Evolutionary conservation across 2,888 invertebrate species (phyloP), one percentile per base, ranked within the genome.

Genomic region (Mesorhabditis spiculigera): DNA sequence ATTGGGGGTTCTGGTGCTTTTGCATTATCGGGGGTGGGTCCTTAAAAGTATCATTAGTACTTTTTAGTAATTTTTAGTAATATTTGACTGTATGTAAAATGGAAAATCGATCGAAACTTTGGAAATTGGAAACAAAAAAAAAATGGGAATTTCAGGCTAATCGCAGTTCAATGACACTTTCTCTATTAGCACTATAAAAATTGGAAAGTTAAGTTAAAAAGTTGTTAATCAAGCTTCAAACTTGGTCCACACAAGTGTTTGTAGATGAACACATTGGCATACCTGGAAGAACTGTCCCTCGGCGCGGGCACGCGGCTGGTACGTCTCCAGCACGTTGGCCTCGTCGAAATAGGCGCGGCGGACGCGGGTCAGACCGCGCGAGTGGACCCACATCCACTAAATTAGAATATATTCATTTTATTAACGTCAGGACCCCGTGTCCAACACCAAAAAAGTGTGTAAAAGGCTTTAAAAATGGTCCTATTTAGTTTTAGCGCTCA

Each of bases 301-400:
- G 1, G 76, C 77, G 44, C 75, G 68, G 0, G 75, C 77, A 43
- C 80, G 65, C 42, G 80, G 75, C 45, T 80, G 77, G 63, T 80
- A 80, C 5, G 80, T 78, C 41, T 76, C 50, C 68, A 80, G 69
- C 2, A 80, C 72, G 65, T 80, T 80, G 4, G 72, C 70, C 64
- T 76, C 78, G 70, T 82, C 78, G 75, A 82, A 82, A 61, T 71
- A 75, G 43, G 82, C 80, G 63, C 80, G 74, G 10, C 72, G 67
- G 10, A 71, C 66, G 4, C 81, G 75, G 4, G 81, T 74, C 28
- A 82, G 70, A 65, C 71, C 75, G 50, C 69, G 69, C 5, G 74
- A 74, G 67, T 78, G 74, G 5, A 79, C 43, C 4, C 63, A 62
- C 50, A 73, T 72, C 82, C 82, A 82, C 81, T 81, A 67, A 67